Percentiles rank a stretch among this genome's conserved stretches.
Conservation (phyloP, 2,797 vertebrate species). For the Philypnodon macrostomus region DNA sequence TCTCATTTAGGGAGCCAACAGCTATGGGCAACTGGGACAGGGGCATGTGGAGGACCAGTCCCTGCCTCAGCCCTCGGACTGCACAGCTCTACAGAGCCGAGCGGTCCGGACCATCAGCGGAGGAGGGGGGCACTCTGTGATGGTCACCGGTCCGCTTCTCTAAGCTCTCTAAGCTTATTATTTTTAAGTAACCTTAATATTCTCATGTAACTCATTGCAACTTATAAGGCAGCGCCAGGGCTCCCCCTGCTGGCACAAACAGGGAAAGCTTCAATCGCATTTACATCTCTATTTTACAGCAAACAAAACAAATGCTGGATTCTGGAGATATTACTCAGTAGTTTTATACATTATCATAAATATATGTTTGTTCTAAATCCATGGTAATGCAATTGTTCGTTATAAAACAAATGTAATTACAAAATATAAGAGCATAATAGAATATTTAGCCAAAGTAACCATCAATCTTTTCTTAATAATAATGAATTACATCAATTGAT, state of each 20-base stretch:
- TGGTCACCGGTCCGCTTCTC: slow-evolving; percentile 78
- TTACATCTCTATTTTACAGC: too few relatives aligned
- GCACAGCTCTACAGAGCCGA: slow-evolving; percentile 44
- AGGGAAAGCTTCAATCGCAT: not conserved
- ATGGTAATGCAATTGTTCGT: too few relatives aligned
- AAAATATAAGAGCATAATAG: too few relatives aligned
- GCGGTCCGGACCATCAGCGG: slow-evolving; percentile 72
- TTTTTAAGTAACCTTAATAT: not conserved
- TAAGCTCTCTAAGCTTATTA: not conserved
- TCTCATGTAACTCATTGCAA: too few relatives aligned
- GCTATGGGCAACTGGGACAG: slow-evolving; percentile 89
- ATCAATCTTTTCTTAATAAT: too few relatives aligned
- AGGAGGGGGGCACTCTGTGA: slow-evolving; percentile 87
- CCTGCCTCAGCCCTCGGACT: slow-evolving; percentile 67
- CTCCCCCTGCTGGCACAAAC: slow-evolving; percentile 26
- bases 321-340: too few relatives aligned
- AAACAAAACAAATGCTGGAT: too few relatives aligned
- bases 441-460: too few relatives aligned
- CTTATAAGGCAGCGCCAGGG: not conserved
- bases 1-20: slow-evolving; percentile 88
- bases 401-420: too few relatives aligned
- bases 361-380: too few relatives aligned
- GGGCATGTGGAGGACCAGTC: slow-evolving; percentile 82
- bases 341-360: too few relatives aligned
- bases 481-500: too few relatives aligned